Evolutionary conservation across 1,140 invertebrate genomes (phyloP).

Genomic region (Chymomyza costata): DNA sequence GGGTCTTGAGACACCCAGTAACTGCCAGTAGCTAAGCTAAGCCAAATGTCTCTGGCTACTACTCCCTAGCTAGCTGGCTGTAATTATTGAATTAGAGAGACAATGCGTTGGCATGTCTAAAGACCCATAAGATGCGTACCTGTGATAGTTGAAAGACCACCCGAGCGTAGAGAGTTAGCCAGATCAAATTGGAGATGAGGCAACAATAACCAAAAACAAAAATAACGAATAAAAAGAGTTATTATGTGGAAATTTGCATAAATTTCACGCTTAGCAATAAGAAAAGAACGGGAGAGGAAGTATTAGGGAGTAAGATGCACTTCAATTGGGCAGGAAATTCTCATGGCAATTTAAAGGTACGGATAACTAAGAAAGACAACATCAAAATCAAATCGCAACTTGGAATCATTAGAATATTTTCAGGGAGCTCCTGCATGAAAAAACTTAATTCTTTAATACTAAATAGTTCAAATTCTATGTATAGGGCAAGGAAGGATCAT

Average conservation of each 20-base stretch:
- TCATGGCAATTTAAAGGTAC: no score
- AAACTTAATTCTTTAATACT: no score
- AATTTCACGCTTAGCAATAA: slow-evolving; percentile 58
- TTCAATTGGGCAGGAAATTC: no score
- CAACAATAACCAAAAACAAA: slow-evolving; percentile 34
- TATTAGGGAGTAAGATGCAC: no score
- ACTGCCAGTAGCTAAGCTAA: slow-evolving; percentile 43
- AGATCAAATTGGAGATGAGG: slow-evolving; percentile 38
- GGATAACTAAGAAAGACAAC: no score
- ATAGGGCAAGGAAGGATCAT: no score
- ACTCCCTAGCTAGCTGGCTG: slow-evolving; percentile 15
- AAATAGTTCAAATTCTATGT: no score
- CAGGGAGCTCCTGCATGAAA: no score
- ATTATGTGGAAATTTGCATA: slow-evolving; percentile 72
- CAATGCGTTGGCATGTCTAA: slow-evolving; percentile 32
- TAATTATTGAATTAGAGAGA: slow-evolving; percentile 73
- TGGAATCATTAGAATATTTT: no score
- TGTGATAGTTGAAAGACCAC: slow-evolving; percentile 58
- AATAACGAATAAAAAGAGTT: slow-evolving; percentile 64
- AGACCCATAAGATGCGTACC: slow-evolving; percentile 53
- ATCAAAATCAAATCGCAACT: no score
- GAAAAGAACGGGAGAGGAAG: slow-evolving; percentile 42
- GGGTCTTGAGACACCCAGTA: slow-evolving; percentile 20
- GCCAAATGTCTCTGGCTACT: slow-evolving; percentile 24
- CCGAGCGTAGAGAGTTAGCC: slow-evolving; percentile 51